phyloP scores from a whole-genome alignment of 2,113 vertebrate species.

The Uria lomvia region DNA sequence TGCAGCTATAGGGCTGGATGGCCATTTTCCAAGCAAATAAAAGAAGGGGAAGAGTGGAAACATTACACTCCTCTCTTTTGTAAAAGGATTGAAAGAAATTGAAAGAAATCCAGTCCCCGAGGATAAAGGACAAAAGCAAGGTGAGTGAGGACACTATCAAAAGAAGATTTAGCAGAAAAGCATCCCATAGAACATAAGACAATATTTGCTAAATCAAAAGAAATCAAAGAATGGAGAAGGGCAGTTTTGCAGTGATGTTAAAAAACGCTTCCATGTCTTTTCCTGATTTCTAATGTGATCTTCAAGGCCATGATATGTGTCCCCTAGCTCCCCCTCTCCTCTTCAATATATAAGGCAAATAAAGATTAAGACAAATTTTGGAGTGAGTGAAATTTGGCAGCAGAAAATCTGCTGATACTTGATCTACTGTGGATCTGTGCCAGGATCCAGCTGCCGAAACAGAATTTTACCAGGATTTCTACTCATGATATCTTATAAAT shows the following conservation, averaged over 20 bases:
- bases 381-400: background rate
- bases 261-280: background rate
- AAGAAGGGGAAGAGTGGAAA: background rate
- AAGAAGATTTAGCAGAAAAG: background rate
- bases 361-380: background rate
- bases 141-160: background rate
- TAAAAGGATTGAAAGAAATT: background rate
- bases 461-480: background rate
- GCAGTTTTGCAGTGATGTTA: background rate
- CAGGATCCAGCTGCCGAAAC: background rate
- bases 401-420: background rate
- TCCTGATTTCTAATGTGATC: background rate
- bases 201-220: background rate
- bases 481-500: constrained; percentile 16
- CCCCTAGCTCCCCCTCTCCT: background rate
- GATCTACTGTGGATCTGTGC: background rate
- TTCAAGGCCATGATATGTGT: background rate
- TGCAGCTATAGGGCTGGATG: background rate
- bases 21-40: background rate
- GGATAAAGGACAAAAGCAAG: background rate
- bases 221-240: background rate
- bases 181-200: background rate
- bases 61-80: background rate
- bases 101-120: background rate
- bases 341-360: background rate